phyloP scores from a whole-genome alignment of 2,113 vertebrate species.

The Nymphicus hollandicus region DNA sequence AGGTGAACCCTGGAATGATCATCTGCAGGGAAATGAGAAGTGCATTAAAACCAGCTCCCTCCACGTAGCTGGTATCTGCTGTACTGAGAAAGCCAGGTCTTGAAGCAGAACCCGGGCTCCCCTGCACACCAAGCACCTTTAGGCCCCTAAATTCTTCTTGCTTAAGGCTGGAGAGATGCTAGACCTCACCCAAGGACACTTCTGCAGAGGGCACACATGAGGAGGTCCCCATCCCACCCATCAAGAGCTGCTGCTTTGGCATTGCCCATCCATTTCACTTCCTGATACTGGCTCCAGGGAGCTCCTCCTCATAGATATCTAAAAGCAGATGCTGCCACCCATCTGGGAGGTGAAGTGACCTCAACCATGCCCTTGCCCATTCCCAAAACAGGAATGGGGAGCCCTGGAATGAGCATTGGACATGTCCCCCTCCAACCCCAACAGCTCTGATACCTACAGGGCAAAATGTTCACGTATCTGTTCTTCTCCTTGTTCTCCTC shows the following conservation, averaged over 20 bases:
- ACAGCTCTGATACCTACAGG: slow-evolving; percentile 77
- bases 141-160: not conserved
- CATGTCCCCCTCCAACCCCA: rapidly evolving
- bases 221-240: not conserved
- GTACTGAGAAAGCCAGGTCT: rapidly evolving
- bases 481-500: slow-evolving; percentile 99
- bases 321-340: not conserved
- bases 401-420: not conserved
- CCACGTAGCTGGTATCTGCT: rapidly evolving
- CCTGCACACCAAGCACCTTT: not conserved
- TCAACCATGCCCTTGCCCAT: rapidly evolving
- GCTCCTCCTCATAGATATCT: not conserved
- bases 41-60: not conserved
- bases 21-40: slow-evolving; percentile 72
- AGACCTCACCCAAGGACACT: not conserved
- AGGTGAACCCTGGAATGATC: slow-evolving; percentile 97
- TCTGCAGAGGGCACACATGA: not conserved
- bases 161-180: not conserved
- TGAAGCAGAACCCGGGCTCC: rapidly evolving
- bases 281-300: not conserved
- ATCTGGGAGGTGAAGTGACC: not conserved
- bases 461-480: slow-evolving; percentile 97
- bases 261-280: not conserved
- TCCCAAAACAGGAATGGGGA: not conserved
- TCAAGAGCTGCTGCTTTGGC: not conserved